Conservation (phyloP, 53 echinoderm and acorn worm species). For the Temnopleurus reevesii region DNA sequence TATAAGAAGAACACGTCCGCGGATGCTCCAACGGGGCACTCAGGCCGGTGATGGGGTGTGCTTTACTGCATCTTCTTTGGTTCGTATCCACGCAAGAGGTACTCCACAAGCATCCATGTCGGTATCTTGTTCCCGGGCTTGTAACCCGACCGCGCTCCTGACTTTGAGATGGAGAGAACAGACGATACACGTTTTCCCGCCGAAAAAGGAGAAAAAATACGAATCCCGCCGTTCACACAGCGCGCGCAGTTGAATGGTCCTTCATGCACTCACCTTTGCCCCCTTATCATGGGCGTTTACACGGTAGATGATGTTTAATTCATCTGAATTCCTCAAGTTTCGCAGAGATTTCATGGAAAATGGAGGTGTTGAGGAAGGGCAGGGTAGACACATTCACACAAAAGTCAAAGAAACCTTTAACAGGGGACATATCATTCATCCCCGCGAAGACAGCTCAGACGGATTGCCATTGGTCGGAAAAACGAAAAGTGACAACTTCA, state of each 20-base stretch:
- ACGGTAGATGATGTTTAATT: not conserved
- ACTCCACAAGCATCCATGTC: slow-evolving; percentile 26
- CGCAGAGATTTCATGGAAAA: not conserved
- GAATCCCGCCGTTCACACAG: not conserved
- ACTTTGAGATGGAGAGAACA: slow-evolving; percentile 4
- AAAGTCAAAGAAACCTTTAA: not conserved
- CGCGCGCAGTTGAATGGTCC: not conserved
- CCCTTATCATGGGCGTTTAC: not conserved
- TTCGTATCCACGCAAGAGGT: slow-evolving; percentile 10
- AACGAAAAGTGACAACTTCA: too few relatives aligned
- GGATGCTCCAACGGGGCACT: not conserved
- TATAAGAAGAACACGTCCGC: not conserved
- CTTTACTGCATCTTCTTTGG: slow-evolving; percentile 30
- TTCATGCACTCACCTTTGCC: not conserved
- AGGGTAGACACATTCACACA: not conserved
- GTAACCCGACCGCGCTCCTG: slow-evolving; percentile 21
- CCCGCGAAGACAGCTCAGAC: too few relatives aligned
- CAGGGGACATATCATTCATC: too few relatives aligned
- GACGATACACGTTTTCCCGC: not conserved
- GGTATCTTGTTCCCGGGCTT: not conserved
- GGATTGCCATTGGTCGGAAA: too few relatives aligned
- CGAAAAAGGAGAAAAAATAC: not conserved
- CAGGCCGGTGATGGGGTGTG: not conserved
- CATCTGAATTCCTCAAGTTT: not conserved
- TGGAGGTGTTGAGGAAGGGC: not conserved